Conservation (phyloP, 1,140 invertebrate genomes). For the Trichonephila clavata region DNA sequence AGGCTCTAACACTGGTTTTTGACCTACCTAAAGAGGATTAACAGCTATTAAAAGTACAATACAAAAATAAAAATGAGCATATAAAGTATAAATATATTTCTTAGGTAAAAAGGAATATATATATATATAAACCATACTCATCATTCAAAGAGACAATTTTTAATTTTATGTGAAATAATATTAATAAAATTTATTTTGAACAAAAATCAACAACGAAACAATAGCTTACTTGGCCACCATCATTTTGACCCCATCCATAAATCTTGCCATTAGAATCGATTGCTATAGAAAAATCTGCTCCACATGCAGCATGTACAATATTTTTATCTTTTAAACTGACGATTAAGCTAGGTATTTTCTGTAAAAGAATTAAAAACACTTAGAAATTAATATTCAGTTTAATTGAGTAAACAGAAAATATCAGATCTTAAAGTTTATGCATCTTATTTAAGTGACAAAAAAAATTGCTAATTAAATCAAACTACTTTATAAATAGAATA, state of each 20-base stretch:
- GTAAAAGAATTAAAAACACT: conserved; percentile 56
- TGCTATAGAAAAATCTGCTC: conserved; percentile 80
- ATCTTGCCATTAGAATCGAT: conserved; percentile 80
- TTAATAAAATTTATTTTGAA: too few relatives aligned
- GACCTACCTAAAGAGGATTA: conserved; percentile 62
- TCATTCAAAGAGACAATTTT: not conserved
- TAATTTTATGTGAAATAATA: too few relatives aligned
- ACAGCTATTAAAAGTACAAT: not conserved
- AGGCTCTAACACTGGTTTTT: conserved; percentile 52
- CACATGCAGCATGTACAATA: conserved; percentile 79
- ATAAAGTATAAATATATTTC: not conserved
- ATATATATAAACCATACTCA: not conserved
- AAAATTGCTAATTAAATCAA: too few relatives aligned
- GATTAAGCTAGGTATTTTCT: conserved; percentile 80
- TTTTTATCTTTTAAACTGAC: conserved; percentile 80
- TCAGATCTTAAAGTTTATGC: too few relatives aligned
- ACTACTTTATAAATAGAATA: too few relatives aligned
- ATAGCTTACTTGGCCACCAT: conserved; percentile 79
- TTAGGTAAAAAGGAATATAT: not conserved
- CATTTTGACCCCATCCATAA: conserved; percentile 86
- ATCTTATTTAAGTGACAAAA: too few relatives aligned
- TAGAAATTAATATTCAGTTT: too few relatives aligned
- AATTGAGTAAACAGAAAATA: too few relatives aligned
- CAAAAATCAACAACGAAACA: not conserved
- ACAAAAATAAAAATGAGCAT: not conserved